Conservation (phyloP, 2,888 invertebrate species). For the Ptychoptera contaminata region DNA sequence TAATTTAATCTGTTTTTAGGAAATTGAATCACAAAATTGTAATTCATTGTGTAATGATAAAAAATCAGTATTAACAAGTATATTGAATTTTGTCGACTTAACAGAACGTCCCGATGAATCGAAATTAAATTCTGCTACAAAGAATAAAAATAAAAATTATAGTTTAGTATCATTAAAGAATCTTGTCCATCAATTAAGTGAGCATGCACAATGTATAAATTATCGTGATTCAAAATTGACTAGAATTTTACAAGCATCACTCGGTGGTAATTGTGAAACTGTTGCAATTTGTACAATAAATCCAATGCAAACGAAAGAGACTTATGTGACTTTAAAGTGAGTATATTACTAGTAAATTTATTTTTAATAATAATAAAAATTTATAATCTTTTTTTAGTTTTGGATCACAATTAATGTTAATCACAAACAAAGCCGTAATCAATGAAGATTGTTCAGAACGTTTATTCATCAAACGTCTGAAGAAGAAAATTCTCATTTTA, state of each 20-base stretch:
- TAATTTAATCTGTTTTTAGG: too few relatives aligned
- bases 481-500: slow-evolving; percentile 45
- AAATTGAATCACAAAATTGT: too few relatives aligned
- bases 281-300: slow-evolving; percentile 76
- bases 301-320: slow-evolving; percentile 64
- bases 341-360: slow-evolving; percentile 12
- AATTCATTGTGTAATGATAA: slow-evolving; percentile 24
- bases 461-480: slow-evolving; percentile 52
- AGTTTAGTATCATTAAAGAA: slow-evolving; percentile 54
- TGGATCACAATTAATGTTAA: slow-evolving; percentile 64
- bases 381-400: slow-evolving; percentile 37
- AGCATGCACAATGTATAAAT: slow-evolving; percentile 39
- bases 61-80: slow-evolving; percentile 46
- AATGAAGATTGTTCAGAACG: slow-evolving; percentile 54
- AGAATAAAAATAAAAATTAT: too few relatives aligned
- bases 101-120: slow-evolving; percentile 72
- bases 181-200: slow-evolving; percentile 70
- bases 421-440: slow-evolving; percentile 62
- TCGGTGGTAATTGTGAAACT: slow-evolving; percentile 80
- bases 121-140: too few relatives aligned
- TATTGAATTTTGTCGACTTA: slow-evolving; percentile 76
- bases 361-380: neutral
- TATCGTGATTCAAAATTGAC: slow-evolving; percentile 79
- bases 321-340: slow-evolving; percentile 41
- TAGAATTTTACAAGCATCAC: slow-evolving; percentile 63